Evolutionary conservation across 2,888 invertebrate species (phyloP).

Genomic region (Lepidochitona cinerea): DNA sequence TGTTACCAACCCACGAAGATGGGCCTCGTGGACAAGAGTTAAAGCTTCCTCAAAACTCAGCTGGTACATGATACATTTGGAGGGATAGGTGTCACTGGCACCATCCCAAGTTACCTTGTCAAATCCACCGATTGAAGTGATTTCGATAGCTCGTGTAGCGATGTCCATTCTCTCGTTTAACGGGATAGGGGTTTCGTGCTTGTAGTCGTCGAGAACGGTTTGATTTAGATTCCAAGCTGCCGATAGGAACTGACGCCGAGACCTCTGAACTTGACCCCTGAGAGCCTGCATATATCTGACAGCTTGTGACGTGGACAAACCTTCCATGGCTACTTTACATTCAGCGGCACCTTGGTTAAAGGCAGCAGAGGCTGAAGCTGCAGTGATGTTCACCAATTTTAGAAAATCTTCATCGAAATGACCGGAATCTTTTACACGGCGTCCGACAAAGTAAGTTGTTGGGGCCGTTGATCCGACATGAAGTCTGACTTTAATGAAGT

Average conservation of each 20-base stretch:
- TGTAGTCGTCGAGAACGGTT: slow-evolving; percentile 34
- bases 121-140: slow-evolving; percentile 43
- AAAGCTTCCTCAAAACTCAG: slow-evolving; percentile 42
- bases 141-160: slow-evolving; percentile 38
- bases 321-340: slow-evolving; percentile 46
- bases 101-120: slow-evolving; percentile 49
- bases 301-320: slow-evolving; percentile 42
- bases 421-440: slow-evolving; percentile 43
- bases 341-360: slow-evolving; percentile 48
- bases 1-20: slow-evolving; percentile 40
- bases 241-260: slow-evolving; percentile 37
- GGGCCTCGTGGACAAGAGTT: slow-evolving; percentile 44
- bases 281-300: slow-evolving; percentile 41
- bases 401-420: slow-evolving; percentile 46
- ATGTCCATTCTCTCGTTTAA: slow-evolving; percentile 39
- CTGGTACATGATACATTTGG: slow-evolving; percentile 52
- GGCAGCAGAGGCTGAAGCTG: slow-evolving; percentile 41
- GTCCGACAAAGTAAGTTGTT: slow-evolving; percentile 45
- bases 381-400: slow-evolving; percentile 43
- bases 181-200: slow-evolving; percentile 5
- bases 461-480: slow-evolving; percentile 47
- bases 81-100: slow-evolving; percentile 49
- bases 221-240: slow-evolving; percentile 53
- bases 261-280: slow-evolving; percentile 37
- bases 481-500: slow-evolving; percentile 44